Percentiles rank a stretch among this genome's conserved stretches.
Conservation (phyloP, 2,113 vertebrate species). For the Turnix velox region DNA sequence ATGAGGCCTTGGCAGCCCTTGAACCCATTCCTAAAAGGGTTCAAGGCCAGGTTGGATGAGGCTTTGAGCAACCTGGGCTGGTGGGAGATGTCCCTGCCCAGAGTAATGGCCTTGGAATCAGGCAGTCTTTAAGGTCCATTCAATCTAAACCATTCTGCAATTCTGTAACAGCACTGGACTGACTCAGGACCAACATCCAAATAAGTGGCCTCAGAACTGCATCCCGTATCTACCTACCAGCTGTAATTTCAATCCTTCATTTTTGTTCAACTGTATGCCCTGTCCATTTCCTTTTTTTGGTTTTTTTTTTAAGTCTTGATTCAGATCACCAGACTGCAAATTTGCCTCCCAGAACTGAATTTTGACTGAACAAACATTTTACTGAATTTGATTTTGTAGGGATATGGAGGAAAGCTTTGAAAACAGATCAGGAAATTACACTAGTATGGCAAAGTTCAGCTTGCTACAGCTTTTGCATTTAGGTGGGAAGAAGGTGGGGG, state of each 20-base stretch:
- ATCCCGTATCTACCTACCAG: background rate
- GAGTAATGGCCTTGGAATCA: background rate
- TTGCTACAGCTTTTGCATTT: background rate
- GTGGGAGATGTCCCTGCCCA: background rate
- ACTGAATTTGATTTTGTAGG: background rate
- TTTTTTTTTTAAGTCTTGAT: background rate
- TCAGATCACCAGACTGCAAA: background rate
- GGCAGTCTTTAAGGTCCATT: background rate
- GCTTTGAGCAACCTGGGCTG: background rate
- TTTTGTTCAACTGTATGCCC: background rate
- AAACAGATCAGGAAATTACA: background rate
- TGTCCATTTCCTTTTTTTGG: background rate
- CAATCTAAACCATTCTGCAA: background rate
- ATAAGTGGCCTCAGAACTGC: background rate
- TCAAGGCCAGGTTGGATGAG: background rate
- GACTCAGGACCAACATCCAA: background rate
- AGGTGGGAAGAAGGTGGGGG: background rate
- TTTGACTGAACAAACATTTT: background rate
- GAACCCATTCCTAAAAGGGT: background rate
- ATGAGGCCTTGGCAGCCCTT: background rate
- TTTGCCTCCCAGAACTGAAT: background rate
- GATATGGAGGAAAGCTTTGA: background rate
- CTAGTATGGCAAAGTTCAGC: background rate
- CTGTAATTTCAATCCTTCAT: background rate
- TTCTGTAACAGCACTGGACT: background rate